Evolutionary conservation across 2,888 invertebrate genomes (phyloP).

Genomic region (Melipona bicolor): DNA sequence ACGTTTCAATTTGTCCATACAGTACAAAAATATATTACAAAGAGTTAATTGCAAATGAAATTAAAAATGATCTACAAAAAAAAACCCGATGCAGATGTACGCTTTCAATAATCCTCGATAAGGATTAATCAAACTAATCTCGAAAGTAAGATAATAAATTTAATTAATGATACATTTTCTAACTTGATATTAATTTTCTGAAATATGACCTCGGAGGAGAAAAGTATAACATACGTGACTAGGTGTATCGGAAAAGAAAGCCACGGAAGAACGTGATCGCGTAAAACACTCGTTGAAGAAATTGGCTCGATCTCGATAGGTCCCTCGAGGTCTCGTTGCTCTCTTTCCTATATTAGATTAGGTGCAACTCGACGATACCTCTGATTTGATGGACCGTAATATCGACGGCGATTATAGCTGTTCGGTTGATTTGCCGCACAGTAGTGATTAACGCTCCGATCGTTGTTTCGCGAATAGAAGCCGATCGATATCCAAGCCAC

Average conservation of each 20-base stretch:
- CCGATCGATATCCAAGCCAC: constrained; percentile 65
- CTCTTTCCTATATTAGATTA: constrained; percentile 19
- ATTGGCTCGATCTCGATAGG: constrained; percentile 15
- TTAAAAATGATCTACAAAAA: neutral
- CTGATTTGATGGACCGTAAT: constrained; percentile 36
- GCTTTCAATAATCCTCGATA: neutral
- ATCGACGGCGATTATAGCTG: constrained; percentile 57
- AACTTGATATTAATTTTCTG: neutral
- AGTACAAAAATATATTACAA: neutral
- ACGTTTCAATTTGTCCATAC: neutral
- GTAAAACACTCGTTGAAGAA: constrained; percentile 6
- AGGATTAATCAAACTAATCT: neutral
- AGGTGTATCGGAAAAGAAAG: neutral
- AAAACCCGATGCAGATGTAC: neutral
- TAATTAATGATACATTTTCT: neutral
- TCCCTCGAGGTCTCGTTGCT: neutral
- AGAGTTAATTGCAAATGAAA: neutral
- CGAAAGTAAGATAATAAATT: neutral
- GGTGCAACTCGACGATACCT: constrained; percentile 39
- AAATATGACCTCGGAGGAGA: neutral
- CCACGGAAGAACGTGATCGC: constrained; percentile 6
- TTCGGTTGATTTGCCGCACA: constrained; percentile 51
- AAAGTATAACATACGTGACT: neutral
- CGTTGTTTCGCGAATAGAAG: constrained; percentile 64
- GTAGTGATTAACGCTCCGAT: constrained; percentile 62